phyloP scores from a whole-genome alignment of 2,888 invertebrate genomes.

The Nephrotoma appendiculata region DNA sequence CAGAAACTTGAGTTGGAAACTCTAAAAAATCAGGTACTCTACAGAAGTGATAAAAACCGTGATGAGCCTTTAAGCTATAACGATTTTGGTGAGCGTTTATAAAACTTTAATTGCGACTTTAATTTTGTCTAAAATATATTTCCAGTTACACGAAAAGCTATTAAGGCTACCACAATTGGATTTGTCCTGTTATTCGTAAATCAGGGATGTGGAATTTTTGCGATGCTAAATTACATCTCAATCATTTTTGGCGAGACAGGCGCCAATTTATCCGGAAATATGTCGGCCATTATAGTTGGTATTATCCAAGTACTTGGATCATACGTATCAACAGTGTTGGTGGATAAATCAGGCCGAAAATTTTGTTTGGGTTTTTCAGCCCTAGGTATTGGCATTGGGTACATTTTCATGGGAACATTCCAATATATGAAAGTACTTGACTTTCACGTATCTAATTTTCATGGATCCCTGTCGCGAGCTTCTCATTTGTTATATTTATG shows the following conservation, averaged over 20 bases:
- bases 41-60: no score
- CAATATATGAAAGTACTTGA: conserved; percentile 15
- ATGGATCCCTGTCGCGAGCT: conserved; percentile 24
- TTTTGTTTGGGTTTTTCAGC: conserved; percentile 23
- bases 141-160: conserved; percentile 20
- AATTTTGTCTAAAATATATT: background rate
- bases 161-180: conserved; percentile 24
- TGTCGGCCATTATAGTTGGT: background rate
- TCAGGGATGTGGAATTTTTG: conserved; percentile 24
- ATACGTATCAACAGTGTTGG: conserved; percentile 20
- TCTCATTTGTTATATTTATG: conserved; percentile 22
- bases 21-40: background rate
- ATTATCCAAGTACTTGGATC: conserved; percentile 22
- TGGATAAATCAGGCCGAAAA: conserved; percentile 25
- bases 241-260: conserved; percentile 21
- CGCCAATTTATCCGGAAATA: background rate
- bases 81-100: background rate
- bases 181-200: conserved; percentile 23
- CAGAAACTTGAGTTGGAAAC: background rate
- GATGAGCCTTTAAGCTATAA: background rate
- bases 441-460: conserved; percentile 15
- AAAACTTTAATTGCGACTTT: no score
- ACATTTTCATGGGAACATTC: conserved; percentile 20
- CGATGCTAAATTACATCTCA: conserved; percentile 26
- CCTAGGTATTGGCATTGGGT: conserved; percentile 19